A percentile compares a stretch with the other conserved stretches of the same genome.
phyloP scores from a whole-genome alignment of 1,140 invertebrate genomes.

The Oreohelix idahoensis region DNA sequence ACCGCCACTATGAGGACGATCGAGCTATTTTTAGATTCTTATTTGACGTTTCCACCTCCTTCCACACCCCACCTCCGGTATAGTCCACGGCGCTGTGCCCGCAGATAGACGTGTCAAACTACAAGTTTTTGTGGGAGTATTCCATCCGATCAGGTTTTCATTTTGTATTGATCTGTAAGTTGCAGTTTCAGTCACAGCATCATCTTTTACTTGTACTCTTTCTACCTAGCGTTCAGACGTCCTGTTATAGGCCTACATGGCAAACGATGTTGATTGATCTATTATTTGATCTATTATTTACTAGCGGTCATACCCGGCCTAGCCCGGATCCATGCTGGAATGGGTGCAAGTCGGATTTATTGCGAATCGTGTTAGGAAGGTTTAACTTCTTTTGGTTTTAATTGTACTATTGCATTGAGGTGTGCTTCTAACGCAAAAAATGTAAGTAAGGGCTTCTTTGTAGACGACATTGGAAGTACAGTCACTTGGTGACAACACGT shows the following conservation, averaged over 20 bases:
- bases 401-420: too few species aligned
- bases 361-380: too few species aligned
- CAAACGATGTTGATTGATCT: not conserved
- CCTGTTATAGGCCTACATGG: not conserved
- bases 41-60: not conserved
- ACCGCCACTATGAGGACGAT: not conserved
- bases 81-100: not conserved
- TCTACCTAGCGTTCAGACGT: not conserved
- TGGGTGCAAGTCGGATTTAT: too few species aligned
- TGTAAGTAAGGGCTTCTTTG: too few species aligned
- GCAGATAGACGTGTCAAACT: not conserved
- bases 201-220: not conserved
- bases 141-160: not conserved
- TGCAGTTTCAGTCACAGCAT: not conserved
- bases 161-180: not conserved
- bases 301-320: too few species aligned
- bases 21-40: not conserved
- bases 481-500: too few species aligned
- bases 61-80: not conserved
- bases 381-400: too few species aligned
- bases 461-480: too few species aligned
- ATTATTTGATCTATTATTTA: too few species aligned
- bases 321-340: too few species aligned
- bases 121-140: not conserved
- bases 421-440: too few species aligned